Evolutionary conservation across 2,113 vertebrate genomes (phyloP), one percentile per base, ranked within the genome.

Genomic region (Sprattus sprattus): DNA sequence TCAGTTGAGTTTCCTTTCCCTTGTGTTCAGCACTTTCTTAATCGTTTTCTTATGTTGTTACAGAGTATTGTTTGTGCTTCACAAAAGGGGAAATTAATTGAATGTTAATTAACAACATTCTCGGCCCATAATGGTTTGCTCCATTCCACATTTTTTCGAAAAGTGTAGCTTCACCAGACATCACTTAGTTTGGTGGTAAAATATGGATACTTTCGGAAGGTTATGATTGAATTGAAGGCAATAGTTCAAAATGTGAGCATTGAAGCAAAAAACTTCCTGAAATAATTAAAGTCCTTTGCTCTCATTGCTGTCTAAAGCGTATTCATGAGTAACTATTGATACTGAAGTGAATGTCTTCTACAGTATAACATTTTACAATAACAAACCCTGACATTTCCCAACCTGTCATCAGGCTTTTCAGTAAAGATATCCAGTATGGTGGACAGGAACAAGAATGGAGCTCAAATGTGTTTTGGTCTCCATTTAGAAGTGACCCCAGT

Each of bases 61-160:
- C 32, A 10, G 15, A 78, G 39, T 78, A 78, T 78, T 6, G 71
- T 78, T 78, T 78, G 67, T 39, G 28, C 71, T 18, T 78, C 13
- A 78, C 25, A 78, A 78, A 78, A 78, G 71, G 71, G 71, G 39
- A 28, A 78, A 15, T 78, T 78, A 78, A 78, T 78, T 78, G 71
- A 78, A 78, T 78, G 32, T 11, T 78, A 78, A 78, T 78, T 78
- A 78, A 16, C 71, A 32, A 39, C 39, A 78, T 78, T 28, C 32
- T 78, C 39, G 71, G 71, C 32, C 15, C 71, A 78, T 16, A 78
- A 78, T 32, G 28, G 39, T 78, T 78, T 39, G 28, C 71, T 78
- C 3, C 10, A 78, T 15, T 78, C 71, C 16, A 39, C 28, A 78
- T 39, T 39, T 44, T 39, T 78, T 39, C 32, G 16, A 3, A 78